Conservation (phyloP, 2,888 invertebrate species). For the Rugalucina vietnamica region DNA sequence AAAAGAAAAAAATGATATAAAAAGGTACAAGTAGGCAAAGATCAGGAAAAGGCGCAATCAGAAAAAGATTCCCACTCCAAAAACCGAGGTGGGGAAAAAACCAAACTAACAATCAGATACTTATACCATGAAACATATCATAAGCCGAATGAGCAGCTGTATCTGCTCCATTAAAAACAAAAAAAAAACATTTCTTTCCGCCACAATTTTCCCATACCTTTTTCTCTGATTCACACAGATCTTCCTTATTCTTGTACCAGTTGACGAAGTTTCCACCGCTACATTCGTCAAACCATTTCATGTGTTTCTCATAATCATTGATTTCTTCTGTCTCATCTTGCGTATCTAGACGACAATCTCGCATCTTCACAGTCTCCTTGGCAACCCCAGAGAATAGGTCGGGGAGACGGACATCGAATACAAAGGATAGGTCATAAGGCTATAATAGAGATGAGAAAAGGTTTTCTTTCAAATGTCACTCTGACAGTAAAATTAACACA, state of each 20-base stretch:
- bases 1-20: not conserved
- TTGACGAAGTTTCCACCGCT: conserved; percentile 71
- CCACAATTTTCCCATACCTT: conserved; percentile 65
- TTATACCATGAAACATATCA: too few species aligned
- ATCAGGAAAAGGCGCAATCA: too few species aligned
- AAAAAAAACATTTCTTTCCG: not conserved
- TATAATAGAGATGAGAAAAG: too few species aligned
- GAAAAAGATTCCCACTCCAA: too few species aligned
- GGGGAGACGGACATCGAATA: conserved; percentile 79
- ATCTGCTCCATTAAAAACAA: too few species aligned
- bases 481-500: too few species aligned
- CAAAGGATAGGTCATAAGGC: conserved; percentile 81
- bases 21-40: too few species aligned
- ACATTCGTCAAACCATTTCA: conserved; percentile 80
- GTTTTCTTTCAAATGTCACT: not conserved
- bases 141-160: too few species aligned
- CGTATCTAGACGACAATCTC: conserved; percentile 74
- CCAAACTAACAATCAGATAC: too few species aligned
- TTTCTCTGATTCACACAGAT: conserved; percentile 74
- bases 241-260: conserved; percentile 76
- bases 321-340: conserved; percentile 78
- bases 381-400: conserved; percentile 77
- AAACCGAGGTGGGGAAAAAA: too few species aligned
- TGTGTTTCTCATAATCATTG: conserved; percentile 78
- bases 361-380: conserved; percentile 82